Base-by-base conservation (phyloP, 2,888 invertebrate species). In the Beris chalybata region DNA sequence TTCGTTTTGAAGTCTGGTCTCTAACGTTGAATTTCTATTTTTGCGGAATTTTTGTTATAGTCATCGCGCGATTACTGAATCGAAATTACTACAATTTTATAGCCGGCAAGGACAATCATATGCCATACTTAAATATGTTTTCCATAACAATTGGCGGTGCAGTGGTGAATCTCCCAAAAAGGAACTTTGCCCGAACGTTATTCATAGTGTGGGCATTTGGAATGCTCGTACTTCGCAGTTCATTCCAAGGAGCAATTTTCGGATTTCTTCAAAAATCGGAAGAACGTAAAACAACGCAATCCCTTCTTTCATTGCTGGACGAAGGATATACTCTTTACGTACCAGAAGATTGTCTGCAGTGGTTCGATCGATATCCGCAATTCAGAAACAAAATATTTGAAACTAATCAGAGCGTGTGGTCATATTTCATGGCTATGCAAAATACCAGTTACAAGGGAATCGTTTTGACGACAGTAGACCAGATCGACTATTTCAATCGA, bases 131-230 rank as follows among this genome's bases (percentile, higher is more conserved):
- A 3, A 53, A 64, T 13, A 64, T 64, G 64, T 54, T 54, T 32
- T 31, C 6, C 2, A 64, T 64, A 9, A 11, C 47, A 12, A 45
- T 38, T n/a, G 64, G 64, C 7, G 3, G 30, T 11, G 22, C 54
- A 9, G 22, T 64, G 29, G 12, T 11, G 9, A 44, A 7, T 1
- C 44, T 12, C 2, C 64, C 64, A n/a, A 53, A 22, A 44, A 70
- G 75, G 0, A 79, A 74, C 50, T 78, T 79, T 52, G 76, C 79
- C 0, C 75, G 78, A 0, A 77, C 72, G n/a, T 45, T 79, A n/a
- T 70, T 79, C 1, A 50, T 72, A 0, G 1, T 77, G 5, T 79
- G 79, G 78, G 56, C 78, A 4, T 15, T 76, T 0, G 72, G 75
- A 31, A 74, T 76, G 0, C 66, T 78, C 47, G 70, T 79, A 0